These are phyloP conservation scores for Drosophila fungiperda DNA, from an alignment of 2,888 invertebrate genomes.

Conservation along the genomic window DNA sequence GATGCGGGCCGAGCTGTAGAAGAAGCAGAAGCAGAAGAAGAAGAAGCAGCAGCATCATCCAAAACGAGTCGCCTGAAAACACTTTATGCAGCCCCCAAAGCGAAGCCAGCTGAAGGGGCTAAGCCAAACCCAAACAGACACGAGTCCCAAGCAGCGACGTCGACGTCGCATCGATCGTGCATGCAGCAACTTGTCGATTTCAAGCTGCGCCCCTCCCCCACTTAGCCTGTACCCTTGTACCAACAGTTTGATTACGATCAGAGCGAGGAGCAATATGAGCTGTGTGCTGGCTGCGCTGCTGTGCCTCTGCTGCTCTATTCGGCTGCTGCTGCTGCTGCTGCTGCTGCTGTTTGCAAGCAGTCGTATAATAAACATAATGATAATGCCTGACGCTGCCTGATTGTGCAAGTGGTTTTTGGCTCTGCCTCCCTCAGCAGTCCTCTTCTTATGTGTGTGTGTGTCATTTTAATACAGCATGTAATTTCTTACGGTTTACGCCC, in stretches of 20 bases:
- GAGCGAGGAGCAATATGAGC: constrained; percentile 68
- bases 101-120: constrained; percentile 41
- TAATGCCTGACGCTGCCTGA: constrained; percentile 72
- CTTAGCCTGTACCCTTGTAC: constrained; percentile 41
- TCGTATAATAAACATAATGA: constrained; percentile 80
- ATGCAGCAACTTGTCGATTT: constrained; percentile 77
- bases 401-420: constrained; percentile 66
- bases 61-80: constrained; percentile 66
- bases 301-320: constrained; percentile 9
- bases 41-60: constrained; percentile 40
- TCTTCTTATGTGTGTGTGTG: constrained; percentile 57
- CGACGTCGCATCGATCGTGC: constrained; percentile 61
- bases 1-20: constrained; percentile 64
- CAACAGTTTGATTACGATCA: constrained; percentile 73
- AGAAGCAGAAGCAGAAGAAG: constrained; percentile 29
- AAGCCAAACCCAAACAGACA: constrained; percentile 58
- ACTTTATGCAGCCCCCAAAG: constrained; percentile 43
- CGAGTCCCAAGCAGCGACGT: constrained; percentile 59
- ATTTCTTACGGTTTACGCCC: constrained; percentile 14
- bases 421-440: constrained; percentile 1
- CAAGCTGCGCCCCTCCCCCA: constrained; percentile 24
- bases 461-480: constrained; percentile 13
- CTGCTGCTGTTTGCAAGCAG: constrained; percentile 57
- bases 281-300: constrained; percentile 9
- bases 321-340: constrained; percentile 28